Conservation (phyloP, 1,140 invertebrate species). For the Homarus americanus region DNA sequence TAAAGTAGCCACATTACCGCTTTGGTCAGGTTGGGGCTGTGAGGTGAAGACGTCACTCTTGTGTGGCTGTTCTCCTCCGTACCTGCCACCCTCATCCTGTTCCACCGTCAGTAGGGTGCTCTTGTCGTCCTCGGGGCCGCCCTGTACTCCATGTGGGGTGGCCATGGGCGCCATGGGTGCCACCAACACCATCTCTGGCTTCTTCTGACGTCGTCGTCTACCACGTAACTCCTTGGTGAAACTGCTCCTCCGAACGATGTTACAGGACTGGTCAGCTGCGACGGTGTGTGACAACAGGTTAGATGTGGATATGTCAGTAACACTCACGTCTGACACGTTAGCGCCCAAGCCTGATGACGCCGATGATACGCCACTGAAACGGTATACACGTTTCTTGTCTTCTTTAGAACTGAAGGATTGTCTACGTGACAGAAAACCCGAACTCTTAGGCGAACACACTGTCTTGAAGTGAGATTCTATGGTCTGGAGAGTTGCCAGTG, state of each 20-base stretch:
- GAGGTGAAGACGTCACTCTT: background rate
- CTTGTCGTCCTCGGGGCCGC: background rate
- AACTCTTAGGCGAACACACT: slow-evolving; percentile 1
- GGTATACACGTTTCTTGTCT: background rate
- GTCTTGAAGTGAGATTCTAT: slow-evolving; percentile 29
- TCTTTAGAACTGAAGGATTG: slow-evolving; percentile 9
- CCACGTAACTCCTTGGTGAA: background rate
- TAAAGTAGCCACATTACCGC: background rate
- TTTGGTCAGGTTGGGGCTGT: background rate
- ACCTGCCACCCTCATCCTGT: background rate
- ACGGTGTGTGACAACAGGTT: background rate
- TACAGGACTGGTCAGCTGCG: background rate
- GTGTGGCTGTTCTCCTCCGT: background rate
- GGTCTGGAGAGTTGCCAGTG: slow-evolving; percentile 14
- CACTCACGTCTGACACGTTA: slow-evolving; percentile 23
- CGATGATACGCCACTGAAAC: slow-evolving; percentile 29
- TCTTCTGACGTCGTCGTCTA: background rate
- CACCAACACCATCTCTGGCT: slow-evolving; percentile 35
- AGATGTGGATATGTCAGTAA: slow-evolving; percentile 23
- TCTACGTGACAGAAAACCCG: background rate
- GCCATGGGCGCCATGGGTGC: slow-evolving; percentile 21
- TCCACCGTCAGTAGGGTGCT: background rate
- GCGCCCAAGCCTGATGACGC: slow-evolving; percentile 33
- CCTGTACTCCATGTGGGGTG: background rate
- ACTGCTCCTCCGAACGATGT: background rate